Evolutionary conservation across 2,888 invertebrate genomes (phyloP).

Genomic region (Chrysolina americana): DNA sequence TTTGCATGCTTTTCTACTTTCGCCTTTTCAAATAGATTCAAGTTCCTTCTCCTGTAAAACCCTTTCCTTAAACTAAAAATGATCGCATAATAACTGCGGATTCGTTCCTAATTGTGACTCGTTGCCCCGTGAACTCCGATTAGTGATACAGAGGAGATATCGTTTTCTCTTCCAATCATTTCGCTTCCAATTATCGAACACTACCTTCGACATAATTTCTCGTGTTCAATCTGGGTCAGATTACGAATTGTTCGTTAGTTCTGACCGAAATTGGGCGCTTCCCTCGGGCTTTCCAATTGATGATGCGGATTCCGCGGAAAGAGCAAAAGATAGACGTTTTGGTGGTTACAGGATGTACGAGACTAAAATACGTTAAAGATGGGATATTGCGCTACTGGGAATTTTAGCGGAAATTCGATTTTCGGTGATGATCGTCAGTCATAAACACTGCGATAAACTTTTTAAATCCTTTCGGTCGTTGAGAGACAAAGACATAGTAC

Average conservation of each 20-base stretch:
- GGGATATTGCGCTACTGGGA: neutral
- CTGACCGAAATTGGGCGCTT: neutral
- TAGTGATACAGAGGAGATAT: neutral
- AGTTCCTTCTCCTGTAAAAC: neutral
- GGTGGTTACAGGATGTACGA: neutral
- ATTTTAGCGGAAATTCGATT: neutral
- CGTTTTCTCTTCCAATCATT: neutral
- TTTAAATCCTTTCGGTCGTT: too few species aligned
- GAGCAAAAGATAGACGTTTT: neutral
- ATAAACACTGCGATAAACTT: too few species aligned
- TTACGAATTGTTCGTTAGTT: neutral
- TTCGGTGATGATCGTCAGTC: too few species aligned
- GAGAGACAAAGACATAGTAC: too few species aligned
- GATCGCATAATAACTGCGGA: neutral
- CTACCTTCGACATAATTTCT: neutral
- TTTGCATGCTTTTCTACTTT: slow-evolving; percentile 8
- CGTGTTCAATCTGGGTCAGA: neutral
- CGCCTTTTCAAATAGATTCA: neutral
- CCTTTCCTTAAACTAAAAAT: neutral
- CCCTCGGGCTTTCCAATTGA: neutral
- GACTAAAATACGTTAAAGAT: neutral
- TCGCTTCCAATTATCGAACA: neutral
- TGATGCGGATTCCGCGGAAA: neutral
- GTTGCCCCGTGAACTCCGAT: neutral
- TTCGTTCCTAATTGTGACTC: too few species aligned